Evolutionary conservation across 2,888 invertebrate genomes (phyloP).

Genomic region (Entomobrya multifasciata): DNA sequence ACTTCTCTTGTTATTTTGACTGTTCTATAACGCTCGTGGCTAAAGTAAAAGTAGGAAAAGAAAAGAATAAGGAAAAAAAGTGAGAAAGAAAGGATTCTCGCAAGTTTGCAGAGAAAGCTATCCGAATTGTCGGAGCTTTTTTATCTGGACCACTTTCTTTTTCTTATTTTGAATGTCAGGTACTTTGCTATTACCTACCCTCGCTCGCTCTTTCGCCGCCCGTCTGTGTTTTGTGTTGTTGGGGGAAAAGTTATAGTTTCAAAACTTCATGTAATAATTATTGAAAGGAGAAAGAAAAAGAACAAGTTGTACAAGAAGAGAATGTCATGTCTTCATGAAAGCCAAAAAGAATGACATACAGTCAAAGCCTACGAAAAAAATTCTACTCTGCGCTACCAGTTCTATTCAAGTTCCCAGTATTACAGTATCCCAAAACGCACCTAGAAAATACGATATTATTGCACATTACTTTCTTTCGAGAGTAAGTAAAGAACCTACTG

Average conservation of each 20-base stretch:
- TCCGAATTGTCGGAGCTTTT: constrained; percentile 11
- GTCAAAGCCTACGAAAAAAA: background rate
- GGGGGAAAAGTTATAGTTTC: background rate
- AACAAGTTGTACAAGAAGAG: background rate
- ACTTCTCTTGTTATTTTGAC: background rate
- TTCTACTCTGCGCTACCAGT: background rate
- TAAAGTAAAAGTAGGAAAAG: constrained; percentile 10
- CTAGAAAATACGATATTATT: background rate
- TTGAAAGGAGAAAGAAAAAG: background rate
- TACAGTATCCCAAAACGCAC: no score
- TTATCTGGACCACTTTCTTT: constrained; percentile 6
- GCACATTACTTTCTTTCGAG: background rate
- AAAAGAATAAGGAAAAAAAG: constrained; percentile 24
- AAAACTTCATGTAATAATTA: constrained; percentile 41
- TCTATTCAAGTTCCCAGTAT: no score
- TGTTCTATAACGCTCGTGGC: constrained; percentile 32
- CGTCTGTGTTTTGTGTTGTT: background rate
- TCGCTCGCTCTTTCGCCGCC: no score
- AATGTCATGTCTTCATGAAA: constrained; percentile 48
- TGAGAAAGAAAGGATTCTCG: constrained; percentile 19
- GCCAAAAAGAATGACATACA: constrained; percentile 9
- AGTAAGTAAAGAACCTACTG: constrained; percentile 4
- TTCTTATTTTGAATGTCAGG: constrained; percentile 17
- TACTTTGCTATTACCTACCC: background rate
- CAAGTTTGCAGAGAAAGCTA: constrained; percentile 40